phyloP scores from a whole-genome alignment of 2,113 vertebrate species.

The Rhinoptilus africanus region DNA sequence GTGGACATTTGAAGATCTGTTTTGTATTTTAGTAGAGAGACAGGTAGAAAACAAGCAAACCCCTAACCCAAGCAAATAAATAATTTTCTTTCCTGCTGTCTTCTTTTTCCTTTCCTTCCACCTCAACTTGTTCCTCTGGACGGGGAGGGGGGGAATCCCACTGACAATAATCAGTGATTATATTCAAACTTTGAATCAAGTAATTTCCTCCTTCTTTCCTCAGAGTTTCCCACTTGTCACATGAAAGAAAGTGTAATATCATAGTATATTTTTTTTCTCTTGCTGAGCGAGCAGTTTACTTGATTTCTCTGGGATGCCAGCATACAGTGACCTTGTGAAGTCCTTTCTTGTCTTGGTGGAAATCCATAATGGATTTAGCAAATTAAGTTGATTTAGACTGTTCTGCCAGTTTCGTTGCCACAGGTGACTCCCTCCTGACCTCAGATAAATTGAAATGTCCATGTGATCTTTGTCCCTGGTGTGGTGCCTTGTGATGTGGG shows the following conservation, averaged over 20 bases:
- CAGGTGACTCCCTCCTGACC: constrained; percentile 3
- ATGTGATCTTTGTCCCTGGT: constrained; percentile 6
- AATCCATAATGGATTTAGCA: neutral
- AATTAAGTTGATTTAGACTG: neutral
- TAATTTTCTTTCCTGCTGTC: neutral
- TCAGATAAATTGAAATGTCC: neutral
- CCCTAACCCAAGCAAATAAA: neutral
- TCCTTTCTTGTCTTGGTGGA: neutral
- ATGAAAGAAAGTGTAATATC: neutral
- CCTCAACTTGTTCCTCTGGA: neutral
- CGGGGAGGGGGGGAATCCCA: neutral
- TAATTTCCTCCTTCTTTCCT: neutral
- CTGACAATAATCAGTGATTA: neutral
- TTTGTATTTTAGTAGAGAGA: neutral
- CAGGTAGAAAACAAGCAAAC: neutral
- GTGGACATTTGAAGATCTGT: neutral
- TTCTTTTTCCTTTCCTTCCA: neutral
- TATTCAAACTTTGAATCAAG: neutral
- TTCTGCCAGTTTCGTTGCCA: neutral
- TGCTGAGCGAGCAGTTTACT: neutral
- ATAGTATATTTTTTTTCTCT: neutral
- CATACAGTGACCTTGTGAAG: neutral
- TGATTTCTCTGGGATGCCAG: neutral
- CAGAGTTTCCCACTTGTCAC: neutral
- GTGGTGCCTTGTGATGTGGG: neutral